Base-by-base conservation (phyloP, 2,113 vertebrate species). In the Emydocephalus ijimae region DNA sequence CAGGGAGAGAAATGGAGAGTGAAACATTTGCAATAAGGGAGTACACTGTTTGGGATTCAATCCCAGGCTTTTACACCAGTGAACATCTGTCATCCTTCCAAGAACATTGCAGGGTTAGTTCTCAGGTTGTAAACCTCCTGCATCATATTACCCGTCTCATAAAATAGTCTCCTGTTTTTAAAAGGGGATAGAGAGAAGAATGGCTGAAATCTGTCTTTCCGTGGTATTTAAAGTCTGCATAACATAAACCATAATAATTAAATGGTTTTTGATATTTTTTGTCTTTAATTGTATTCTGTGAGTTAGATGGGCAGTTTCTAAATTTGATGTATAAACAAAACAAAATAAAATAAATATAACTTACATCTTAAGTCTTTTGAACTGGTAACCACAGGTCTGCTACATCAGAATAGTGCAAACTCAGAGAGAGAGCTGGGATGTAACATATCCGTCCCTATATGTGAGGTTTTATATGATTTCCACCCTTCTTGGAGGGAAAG, bases 1-100 rank as follows among this genome's bases (percentile, higher is more conserved):
- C 95, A 94, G 97, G 85, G 92, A 8, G 74, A 94, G 92, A 93
- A 92, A 95, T 0, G 0, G 86, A 93, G 81, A 93, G 94, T 20
- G 87, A 97, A 95, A 92, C 90, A 90, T 96, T 95, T 96, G 93
- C 95, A 97, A 96, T 95, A 95, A 86, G 87, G 95, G 94, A 96
- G 96, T 95, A 92, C 97, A 98, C 96, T 94, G 94, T 96, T 95
- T 95, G 96, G 96, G 97, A 97, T 95, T 95, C 94, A 95, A 92
- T 92, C 95, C 95, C 90, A 94, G 94, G 95, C 95, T 96, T 96
- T 96, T 96, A 94, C 96, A 95, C 94, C 95, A 96, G 97, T 97
- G 95, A 95, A 92, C 95, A 97, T 98, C 97, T 97, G 95, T 98
- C 97, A 96, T 95, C 94, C 96, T 97, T 98, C 98, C 97, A 96